A percentile compares a stretch with the other conserved stretches of the same genome.
Conservation (phyloP, 1,140 invertebrate species). For the Oryzaephilus surinamensis region DNA sequence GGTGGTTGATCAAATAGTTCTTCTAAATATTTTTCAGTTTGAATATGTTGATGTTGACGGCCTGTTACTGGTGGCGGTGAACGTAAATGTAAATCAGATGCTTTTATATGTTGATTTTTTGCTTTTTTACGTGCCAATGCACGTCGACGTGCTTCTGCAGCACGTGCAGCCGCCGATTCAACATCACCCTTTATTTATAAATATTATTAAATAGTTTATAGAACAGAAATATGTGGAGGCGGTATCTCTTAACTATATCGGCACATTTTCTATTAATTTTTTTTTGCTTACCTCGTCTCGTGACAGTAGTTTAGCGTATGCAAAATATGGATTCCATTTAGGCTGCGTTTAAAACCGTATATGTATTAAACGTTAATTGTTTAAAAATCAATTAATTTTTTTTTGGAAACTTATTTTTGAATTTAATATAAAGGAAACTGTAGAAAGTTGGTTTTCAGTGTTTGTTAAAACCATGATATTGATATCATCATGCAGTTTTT, state of each 20-base stretch:
- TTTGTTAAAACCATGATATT: too few relatives aligned
- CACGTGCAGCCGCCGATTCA: slow-evolving; percentile 45
- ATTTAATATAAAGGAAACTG: too few relatives aligned
- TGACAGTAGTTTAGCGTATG: slow-evolving; percentile 38
- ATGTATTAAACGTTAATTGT: too few relatives aligned
- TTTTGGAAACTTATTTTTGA: too few relatives aligned
- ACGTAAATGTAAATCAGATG: slow-evolving; percentile 32
- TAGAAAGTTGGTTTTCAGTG: too few relatives aligned
- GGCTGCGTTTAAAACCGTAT: slow-evolving; percentile 31
- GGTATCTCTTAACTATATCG: background rate
- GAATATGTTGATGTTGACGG: slow-evolving; percentile 68
- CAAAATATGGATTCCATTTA: slow-evolving; percentile 42
- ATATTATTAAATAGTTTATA: background rate
- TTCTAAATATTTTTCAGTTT: slow-evolving; percentile 81
- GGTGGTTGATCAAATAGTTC: slow-evolving; percentile 61
- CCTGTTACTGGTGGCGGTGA: slow-evolving; percentile 65
- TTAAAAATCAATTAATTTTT: too few relatives aligned
- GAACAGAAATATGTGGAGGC: background rate
- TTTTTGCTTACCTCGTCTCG: slow-evolving; percentile 29
- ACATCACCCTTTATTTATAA: slow-evolving; percentile 41
- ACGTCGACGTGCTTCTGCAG: slow-evolving; percentile 50
- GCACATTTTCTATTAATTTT: background rate
- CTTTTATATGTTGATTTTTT: slow-evolving; percentile 33
- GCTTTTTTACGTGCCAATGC: slow-evolving; percentile 48
- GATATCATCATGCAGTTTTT: too few relatives aligned